Conservation (phyloP, 1,140 invertebrate genomes). For the Phenacoccus solenopsis region DNA sequence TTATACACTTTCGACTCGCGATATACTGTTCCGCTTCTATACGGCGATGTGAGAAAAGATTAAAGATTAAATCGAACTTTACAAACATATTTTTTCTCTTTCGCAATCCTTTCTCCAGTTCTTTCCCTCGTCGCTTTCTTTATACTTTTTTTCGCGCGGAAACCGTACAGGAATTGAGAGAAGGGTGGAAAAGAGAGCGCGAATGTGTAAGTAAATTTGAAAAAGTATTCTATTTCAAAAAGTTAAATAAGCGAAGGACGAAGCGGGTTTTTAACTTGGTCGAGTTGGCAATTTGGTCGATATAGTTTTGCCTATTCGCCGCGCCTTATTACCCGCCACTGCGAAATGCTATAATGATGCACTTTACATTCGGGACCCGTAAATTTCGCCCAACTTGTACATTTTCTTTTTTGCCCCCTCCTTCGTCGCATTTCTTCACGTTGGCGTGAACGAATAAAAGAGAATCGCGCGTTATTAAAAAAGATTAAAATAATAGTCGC, state of each 20-base stretch:
- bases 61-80: slow-evolving; percentile 3
- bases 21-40: too few relatives aligned
- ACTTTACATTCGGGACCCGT: slow-evolving; percentile 12
- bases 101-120: too few relatives aligned
- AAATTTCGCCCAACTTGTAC: neutral
- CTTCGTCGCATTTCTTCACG: neutral
- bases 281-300: slow-evolving; percentile 1
- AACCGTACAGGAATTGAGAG: neutral
- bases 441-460: neutral
- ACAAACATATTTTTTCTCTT: neutral
- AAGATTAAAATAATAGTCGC: neutral
- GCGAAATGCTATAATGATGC: slow-evolving; percentile 10
- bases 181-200: neutral
- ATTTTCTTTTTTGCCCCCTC: too few relatives aligned
- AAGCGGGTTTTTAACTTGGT: neutral
- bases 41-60: slow-evolving; percentile 1
- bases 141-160: too few relatives aligned
- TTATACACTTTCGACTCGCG: too few relatives aligned
- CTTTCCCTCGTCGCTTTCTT: too few relatives aligned
- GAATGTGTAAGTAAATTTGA: slow-evolving; percentile 16
- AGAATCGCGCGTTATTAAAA: neutral
- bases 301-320: neutral
- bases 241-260: slow-evolving; percentile 4
- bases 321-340: neutral
- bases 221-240: slow-evolving; percentile 15